Base-by-base conservation (phyloP, 2,888 invertebrate genomes). In the Erebia ligea region DNA sequence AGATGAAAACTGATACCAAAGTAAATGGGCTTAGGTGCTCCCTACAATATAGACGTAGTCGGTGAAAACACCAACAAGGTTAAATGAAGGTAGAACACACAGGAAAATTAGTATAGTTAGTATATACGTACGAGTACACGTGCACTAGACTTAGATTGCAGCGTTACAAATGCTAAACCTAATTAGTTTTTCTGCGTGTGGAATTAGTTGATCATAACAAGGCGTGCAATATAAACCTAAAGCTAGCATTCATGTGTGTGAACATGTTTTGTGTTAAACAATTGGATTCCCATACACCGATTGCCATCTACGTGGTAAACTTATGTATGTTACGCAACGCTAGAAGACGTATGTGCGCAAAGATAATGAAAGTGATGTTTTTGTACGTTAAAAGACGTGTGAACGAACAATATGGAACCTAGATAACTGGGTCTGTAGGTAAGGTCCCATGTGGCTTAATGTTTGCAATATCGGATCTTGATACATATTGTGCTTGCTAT, bases 301-400 rank as follows among this genome's bases (percentile, higher is more conserved):
- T 91, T 88, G 87, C 84, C 87, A 89, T 89, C 90, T 73, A 76
- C 73, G 79, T 78, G 78, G 85, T 90, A 87, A 90, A 90, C 88
- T 88, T 88, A 88, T 84, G 83, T 83, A 76, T 74, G 80, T 92
- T 91, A 86, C 88, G 91, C 89, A 92, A 92, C 76, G 72, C 80
- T 79, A 75, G 87, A 87, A 89, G 89, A 89, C 89, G 88, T 86
- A 82, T 87, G 81, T 79, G 79, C 81, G 79, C 76, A 75, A 78
- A 89, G 86, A 88, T 86, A 90, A 88, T 84, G 87, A 88, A 89
- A 89, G 86, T 83, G 84, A 84, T 82, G 83, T 90, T 91, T 91
- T 90, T 90, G 75, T 81, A 76, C 79, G 70, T 70, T 76, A 81
- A 81, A 84, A 83, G 82, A 83, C 88, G 87, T 89, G 88, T 90